phyloP scores from a whole-genome alignment of 2,888 invertebrate species.

The Lottia scabra region DNA sequence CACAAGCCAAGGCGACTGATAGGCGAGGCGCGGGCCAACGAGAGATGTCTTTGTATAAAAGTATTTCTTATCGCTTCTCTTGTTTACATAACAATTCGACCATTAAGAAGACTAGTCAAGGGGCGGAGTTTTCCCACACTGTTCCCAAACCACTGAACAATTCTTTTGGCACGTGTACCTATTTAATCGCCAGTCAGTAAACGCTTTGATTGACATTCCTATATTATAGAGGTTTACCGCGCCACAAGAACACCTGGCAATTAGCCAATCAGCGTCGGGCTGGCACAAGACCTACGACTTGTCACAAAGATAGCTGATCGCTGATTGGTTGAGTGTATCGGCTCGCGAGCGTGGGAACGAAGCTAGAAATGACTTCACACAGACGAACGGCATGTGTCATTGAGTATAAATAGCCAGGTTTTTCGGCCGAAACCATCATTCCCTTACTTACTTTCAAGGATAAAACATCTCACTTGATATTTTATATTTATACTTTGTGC shows the following conservation, averaged over 20 bases:
- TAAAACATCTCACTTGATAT: not conserved
- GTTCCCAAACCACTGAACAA: slow-evolving; percentile 45
- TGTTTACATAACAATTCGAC: slow-evolving; percentile 27
- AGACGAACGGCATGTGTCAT: slow-evolving; percentile 48
- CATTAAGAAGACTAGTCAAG: slow-evolving; percentile 22
- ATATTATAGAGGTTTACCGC: slow-evolving; percentile 7
- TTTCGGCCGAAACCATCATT: not conserved
- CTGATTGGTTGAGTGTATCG: slow-evolving; percentile 51
- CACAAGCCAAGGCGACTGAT: slow-evolving; percentile 12
- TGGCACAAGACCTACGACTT: slow-evolving; percentile 34
- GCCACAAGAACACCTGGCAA: slow-evolving; percentile 41
- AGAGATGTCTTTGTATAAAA: slow-evolving; percentile 20
- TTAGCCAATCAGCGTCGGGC: slow-evolving; percentile 34
- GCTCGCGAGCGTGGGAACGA: slow-evolving; percentile 61
- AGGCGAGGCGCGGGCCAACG: slow-evolving; percentile 21
- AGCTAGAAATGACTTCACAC: slow-evolving; percentile 54
- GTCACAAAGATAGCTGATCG: slow-evolving; percentile 3
- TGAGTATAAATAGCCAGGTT: slow-evolving; percentile 39
- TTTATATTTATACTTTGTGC: too few relatives aligned
- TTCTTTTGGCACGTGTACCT: slow-evolving; percentile 51
- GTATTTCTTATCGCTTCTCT: slow-evolving; percentile 22
- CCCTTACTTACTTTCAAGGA: slow-evolving; percentile 13
- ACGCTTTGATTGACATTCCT: slow-evolving; percentile 47
- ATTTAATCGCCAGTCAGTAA: slow-evolving; percentile 44
- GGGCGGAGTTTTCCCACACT: slow-evolving; percentile 64